Evolutionary conservation across 1,140 invertebrate species (phyloP), one percentile per base, ranked within the genome.

Genomic region (Drosophila arawakana): DNA sequence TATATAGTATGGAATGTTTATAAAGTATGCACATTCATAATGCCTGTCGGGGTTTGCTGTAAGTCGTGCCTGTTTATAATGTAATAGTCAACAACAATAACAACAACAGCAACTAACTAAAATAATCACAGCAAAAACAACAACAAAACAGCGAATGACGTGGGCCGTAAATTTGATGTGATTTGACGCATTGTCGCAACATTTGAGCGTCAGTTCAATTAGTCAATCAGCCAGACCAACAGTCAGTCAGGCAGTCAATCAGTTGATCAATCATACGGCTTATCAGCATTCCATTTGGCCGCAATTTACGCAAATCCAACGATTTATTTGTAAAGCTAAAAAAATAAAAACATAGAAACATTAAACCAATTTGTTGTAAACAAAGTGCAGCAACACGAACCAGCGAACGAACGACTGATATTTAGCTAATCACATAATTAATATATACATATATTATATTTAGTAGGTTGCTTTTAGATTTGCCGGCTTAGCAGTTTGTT

Each of bases 231-330:
- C 61, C 57, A 25, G 46, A 15, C 25, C 25, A 46, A 9, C 15
- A 30, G 39, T 50, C 41, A 35, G 21, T 62, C 35, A 46, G 21
- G 58, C 35, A 46, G 70, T 76, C 55, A 68, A 46, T 68, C 50
- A 13, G 61, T 65, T 11, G n/a, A 2, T 60, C 13, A 47, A 15
- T 37, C 21, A 25, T 6, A 68, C 11, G 9, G 66, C 83, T 89
- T 81, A 80, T 86, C 69, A 55, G 52, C 70, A 55, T 52, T 79
- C 25, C 69, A 59, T 37, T 49, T 65, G 83, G 70, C 82, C 76
- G 73, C 83, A 82, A 86, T 88, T 86, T 86, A 77, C 83, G 83
- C 84, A 86, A 88, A 88, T 88, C 81, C 83, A 88, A 89, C 83
- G 86, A 88, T 82, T 82, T 88, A 79, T 76, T 81, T 86, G 67